Base-by-base conservation (phyloP, 2,113 vertebrate species). In the Petromus typicus region DNA sequence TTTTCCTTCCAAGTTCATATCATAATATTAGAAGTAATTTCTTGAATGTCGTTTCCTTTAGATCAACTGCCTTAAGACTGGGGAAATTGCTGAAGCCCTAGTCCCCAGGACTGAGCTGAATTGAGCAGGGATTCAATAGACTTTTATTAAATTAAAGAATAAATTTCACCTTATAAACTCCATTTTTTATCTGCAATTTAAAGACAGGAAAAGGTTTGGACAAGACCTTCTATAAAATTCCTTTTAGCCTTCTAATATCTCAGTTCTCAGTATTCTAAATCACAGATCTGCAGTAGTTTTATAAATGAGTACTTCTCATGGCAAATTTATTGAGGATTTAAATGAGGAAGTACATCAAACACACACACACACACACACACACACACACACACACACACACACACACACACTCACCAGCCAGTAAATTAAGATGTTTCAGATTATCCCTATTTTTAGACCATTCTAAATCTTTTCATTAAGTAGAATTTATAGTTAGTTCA, bases 161-260 rank as follows among this genome's bases (percentile, higher is more conserved):
- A n/a, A 61, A 16, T 11, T 78, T 84, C 14, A 71, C 20, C 30
- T 79, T 66, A 14, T 76, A 63, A 66, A 20, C 3, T 20, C 89
- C 43, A 73, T 9, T 89, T 95, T 78, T 88, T 51, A 85, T 61
- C 51, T 95, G 56, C 88, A 59, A 95, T 88, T 95, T 80, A 69
- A 76, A 59, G 34, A 20, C n/a, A 66, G 18, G 90, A 40, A 20
- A 43, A 79, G 1, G 1, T 64, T 86, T 91, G 16, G 27, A 63
- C 10, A 79, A 89, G 57, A 43, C 2, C n/a, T 76, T 9, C 18
- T 76, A 2, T 90, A 59, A 63, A 18, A n/a, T 92, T 75, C n/a
- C 11, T 57, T 79, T 22, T 54, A 34, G 20, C 14, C 48, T 84
- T 86, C 57, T 80, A 79, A 75, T 17, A 81, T 89, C 30, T 89